Conservation (phyloP, 2,797 vertebrate species). For the Adrianichthys oophorus region DNA sequence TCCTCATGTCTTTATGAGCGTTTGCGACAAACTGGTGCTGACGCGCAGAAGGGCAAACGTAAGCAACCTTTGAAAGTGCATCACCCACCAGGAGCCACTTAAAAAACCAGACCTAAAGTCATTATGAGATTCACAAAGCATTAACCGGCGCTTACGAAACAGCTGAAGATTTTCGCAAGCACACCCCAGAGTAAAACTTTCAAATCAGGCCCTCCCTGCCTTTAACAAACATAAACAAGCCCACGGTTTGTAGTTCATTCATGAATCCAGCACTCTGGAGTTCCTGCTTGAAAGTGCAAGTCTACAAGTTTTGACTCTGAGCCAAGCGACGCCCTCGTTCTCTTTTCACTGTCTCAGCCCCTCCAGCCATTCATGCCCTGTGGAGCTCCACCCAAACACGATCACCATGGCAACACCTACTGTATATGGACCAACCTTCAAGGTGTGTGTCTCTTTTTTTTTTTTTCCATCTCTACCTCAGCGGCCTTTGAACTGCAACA, state of each 20-base stretch:
- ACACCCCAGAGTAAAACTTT: conserved; percentile 29
- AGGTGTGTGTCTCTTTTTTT: conserved; percentile 59
- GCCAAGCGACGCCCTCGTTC: conserved; percentile 56
- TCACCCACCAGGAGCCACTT: conserved; percentile 5
- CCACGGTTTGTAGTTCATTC: conserved; percentile 60
- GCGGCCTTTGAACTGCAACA: conserved; percentile 68
- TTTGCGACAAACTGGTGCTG: not conserved
- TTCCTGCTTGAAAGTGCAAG: conserved; percentile 52
- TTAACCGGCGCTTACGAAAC: conserved; percentile 37
- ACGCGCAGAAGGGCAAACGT: not conserved
- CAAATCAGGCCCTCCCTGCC: conserved; percentile 36
- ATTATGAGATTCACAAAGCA: conserved; percentile 18
- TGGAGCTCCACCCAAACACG: conserved; percentile 71
- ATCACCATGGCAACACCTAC: conserved; percentile 64
- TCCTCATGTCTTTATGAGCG: not conserved
- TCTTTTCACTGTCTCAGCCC: conserved; percentile 44
- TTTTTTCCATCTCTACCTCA: conserved; percentile 34
- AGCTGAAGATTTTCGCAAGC: conserved; percentile 46
- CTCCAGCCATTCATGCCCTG: conserved; percentile 60
- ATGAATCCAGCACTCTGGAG: conserved; percentile 54
- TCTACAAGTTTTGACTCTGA: conserved; percentile 56
- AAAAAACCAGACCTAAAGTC: conserved; percentile 24
- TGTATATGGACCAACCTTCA: conserved; percentile 54
- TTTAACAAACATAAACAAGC: conserved; percentile 51
- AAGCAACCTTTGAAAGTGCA: not conserved